Evolutionary conservation across 2,888 invertebrate species (phyloP).

Genomic region (Chloroclysta siterata): DNA sequence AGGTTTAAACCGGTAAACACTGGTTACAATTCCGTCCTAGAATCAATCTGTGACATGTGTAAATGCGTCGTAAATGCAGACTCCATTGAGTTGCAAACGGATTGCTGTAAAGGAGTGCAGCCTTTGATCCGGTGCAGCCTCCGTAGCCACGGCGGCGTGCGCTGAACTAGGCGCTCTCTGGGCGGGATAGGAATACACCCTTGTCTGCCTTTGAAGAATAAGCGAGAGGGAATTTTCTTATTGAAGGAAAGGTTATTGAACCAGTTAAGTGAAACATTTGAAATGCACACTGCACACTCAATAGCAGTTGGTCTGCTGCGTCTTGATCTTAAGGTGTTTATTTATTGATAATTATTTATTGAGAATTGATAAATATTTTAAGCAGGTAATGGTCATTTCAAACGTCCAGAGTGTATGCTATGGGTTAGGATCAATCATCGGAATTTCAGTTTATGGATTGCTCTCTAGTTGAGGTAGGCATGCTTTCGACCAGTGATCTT

Average conservation of each 20-base stretch:
- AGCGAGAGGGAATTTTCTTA: slow-evolving; percentile 6
- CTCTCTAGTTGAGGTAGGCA: too few species aligned
- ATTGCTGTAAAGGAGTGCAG: slow-evolving; percentile 21
- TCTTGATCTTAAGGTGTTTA: too few species aligned
- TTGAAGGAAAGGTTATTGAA: not conserved
- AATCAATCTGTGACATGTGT: not conserved
- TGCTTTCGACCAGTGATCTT: not conserved
- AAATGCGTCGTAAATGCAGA: slow-evolving; percentile 11
- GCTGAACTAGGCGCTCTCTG: slow-evolving; percentile 6
- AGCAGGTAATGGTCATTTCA: too few species aligned
- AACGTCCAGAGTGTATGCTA: too few species aligned
- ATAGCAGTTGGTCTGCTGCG: too few species aligned
- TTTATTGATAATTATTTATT: too few species aligned
- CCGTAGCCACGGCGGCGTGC: slow-evolving; percentile 4
- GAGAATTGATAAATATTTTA: too few species aligned
- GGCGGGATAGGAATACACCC: not conserved
- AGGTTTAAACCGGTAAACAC: not conserved
- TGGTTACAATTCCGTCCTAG: too few species aligned
- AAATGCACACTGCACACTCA: not conserved
- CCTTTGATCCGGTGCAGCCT: slow-evolving; percentile 34
- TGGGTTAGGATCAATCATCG: too few species aligned
- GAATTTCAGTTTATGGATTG: too few species aligned
- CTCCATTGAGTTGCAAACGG: slow-evolving; percentile 30
- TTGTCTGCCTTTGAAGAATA: slow-evolving; percentile 17
- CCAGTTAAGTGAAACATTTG: not conserved